Percentiles rank a stretch among this genome's conserved stretches.
These are phyloP conservation scores for Rana temporaria DNA, from an alignment of 2,113 vertebrate genomes.

Conservation along the genomic window DNA sequence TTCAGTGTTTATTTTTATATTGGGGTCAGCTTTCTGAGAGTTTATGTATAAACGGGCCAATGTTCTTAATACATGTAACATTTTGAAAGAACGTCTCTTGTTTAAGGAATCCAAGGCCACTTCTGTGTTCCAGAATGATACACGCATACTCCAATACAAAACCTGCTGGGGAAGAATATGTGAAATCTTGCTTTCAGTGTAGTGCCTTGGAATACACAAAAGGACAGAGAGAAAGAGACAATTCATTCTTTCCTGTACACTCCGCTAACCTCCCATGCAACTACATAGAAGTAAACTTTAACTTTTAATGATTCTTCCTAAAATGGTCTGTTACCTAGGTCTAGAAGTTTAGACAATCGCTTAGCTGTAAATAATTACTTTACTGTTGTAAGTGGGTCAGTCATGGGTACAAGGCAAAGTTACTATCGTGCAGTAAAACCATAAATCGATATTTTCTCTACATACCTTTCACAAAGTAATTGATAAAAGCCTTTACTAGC, in stretches of 20 bases:
- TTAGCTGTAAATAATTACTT: no score
- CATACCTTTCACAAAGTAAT: no score
- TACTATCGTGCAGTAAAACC: no score
- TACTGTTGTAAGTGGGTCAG: no score
- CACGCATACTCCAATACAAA: background rate
- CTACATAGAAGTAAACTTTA: background rate
- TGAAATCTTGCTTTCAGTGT: conserved; percentile 9
- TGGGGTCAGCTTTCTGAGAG: conserved; percentile 20
- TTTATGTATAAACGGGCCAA: conserved; percentile 3
- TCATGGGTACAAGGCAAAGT: no score
- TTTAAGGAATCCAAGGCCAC: conserved; percentile 16
- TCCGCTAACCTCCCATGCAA: background rate
- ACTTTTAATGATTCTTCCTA: background rate
- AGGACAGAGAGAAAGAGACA: background rate
- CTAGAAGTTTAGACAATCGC: no score
- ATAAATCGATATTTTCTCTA: no score
- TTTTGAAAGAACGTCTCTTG: conserved; percentile 16
- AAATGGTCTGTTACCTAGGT: background rate
- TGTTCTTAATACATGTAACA: conserved; percentile 24
- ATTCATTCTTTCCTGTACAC: background rate
- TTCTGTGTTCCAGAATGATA: conserved; percentile 7
- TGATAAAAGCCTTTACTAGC: no score
- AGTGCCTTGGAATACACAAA: background rate
- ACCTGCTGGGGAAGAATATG: background rate
- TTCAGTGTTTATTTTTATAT: background rate